phyloP scores from a whole-genome alignment of 2,797 vertebrate species.

The Muraenolepis orangiensis region DNA sequence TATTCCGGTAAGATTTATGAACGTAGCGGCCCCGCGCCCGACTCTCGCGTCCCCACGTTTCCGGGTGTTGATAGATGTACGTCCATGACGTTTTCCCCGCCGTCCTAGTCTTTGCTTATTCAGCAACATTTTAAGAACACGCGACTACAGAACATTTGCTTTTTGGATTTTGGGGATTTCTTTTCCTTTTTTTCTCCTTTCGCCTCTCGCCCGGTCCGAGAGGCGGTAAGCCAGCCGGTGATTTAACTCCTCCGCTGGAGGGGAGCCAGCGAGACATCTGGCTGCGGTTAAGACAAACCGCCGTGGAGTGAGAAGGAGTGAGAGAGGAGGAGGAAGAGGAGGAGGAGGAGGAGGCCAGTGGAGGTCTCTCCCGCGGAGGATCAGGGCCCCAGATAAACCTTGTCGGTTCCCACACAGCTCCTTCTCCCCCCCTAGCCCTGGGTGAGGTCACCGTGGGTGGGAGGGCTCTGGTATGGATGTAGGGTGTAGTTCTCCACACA shows the following conservation, averaged over 20 bases:
- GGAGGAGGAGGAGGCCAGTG: constrained; percentile 30
- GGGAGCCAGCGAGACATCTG: constrained; percentile 64
- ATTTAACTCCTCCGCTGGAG: constrained; percentile 54
- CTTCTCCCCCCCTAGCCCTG: constrained; percentile 31
- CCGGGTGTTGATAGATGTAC: background rate
- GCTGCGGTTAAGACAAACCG: constrained; percentile 56
- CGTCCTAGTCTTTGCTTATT: background rate
- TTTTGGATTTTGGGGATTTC: no score
- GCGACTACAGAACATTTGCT: background rate
- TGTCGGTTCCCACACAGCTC: background rate
- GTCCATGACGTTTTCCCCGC: background rate
- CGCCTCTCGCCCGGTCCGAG: constrained; percentile 33
- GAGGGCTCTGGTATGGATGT: background rate
- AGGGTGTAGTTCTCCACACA: background rate
- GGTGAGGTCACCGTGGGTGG: constrained; percentile 15
- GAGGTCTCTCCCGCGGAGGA: constrained; percentile 50
- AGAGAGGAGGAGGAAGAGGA: constrained; percentile 27
- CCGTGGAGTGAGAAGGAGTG: no score
- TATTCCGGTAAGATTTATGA: background rate
- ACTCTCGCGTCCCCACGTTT: background rate
- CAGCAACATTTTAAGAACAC: background rate
- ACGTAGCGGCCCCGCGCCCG: background rate
- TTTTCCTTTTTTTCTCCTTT: background rate
- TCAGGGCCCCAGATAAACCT: constrained; percentile 61
- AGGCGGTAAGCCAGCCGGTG: constrained; percentile 45